Base-by-base conservation (phyloP, 2,797 vertebrate genomes). In the Oreortyx pictus region DNA sequence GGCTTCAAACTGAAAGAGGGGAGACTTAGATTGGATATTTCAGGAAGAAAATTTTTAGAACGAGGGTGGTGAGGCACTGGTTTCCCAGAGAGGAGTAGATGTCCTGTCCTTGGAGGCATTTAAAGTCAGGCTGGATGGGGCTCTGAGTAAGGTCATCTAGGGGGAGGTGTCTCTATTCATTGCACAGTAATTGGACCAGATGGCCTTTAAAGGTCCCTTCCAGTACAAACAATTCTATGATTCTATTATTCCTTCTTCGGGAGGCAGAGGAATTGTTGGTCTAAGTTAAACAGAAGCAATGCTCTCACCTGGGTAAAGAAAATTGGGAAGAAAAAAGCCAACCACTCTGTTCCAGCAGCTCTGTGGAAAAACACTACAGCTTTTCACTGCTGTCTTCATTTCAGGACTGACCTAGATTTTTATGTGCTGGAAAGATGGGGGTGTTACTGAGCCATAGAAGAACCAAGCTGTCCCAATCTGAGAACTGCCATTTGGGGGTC, bases 381-480 rank as follows among this genome's bases (percentile, higher is more conserved):
- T 95, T 94, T 86, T 82, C 80, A 2, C 1, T 75, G 50, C 86
- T 94, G 88, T 91, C 93, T 91, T 79, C 68, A 33, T 86, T 82
- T 92, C 81, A 67, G 71, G 88, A 90, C 54, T 95, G 95, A 92
- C 91, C 88, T 91, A 95, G 73, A 91, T 96, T 83, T 82, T 43
- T 20, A 74, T 74, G 83, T 49, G 33, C 60, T 84, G 8, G 62
- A 68, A 90, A 88, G 25, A 20, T 61, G 71, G 77, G 33, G 60
- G 57, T 0, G 6, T 88, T 68, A 74, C 67, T 54, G 52, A 92
- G 70, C 67, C 66, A 20, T 47, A 41, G 56, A 80, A 86, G 67
- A 73, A 79, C 67, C 0, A 0, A 80, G 25, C 31, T 71, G 72
- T 62, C 76, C 39, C 59, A 70, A 35, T 19, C 73, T 90, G 49